Base-by-base conservation (phyloP, 2,113 vertebrate genomes). In the Malurus elegans region DNA sequence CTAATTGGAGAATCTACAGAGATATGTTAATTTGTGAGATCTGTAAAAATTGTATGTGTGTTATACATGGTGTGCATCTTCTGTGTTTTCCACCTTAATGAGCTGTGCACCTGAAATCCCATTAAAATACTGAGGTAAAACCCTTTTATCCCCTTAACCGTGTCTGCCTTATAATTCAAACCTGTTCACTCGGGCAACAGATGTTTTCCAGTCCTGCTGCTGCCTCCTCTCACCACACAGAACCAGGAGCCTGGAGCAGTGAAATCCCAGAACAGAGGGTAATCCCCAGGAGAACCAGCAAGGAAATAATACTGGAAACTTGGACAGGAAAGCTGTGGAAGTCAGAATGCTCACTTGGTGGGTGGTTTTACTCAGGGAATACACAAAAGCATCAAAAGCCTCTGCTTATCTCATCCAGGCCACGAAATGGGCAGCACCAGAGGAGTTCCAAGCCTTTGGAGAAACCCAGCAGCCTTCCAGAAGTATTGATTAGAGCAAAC, bases 321-420 rank as follows among this genome's bases (percentile, higher is more conserved):
- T 0, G 0, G 14, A 5, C 9, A 28, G 53, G 32, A 62, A 57
- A 56, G 48, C 18, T 4, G 18, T 0, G 19, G 24, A 15, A 18
- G 4, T 44, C 34, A 19, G 4, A 29, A 32, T 11, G 18, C 2
- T 74, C 32, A 21, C 7, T 16, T 20, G 31, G 34, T 31, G 28
- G 45, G 67, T 65, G 17, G 17, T 32, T 90, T 89, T 61, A 38
- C 16, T 50, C n/a, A 29, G 10, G 9, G 3, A 73, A 83, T 6
- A 10, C 42, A 57, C 1, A 45, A 69, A 86, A 74, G 1, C 65
- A 78, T 28, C 38, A 38, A 58, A 81, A 74, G 3, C 42, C 29
- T 78, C 58, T 47, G 11, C 47, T 87, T 80, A 14, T 73, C 69
- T 74, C 65, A 66, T 62, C 32, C 61, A 64, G 32, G 19, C 56